phyloP scores from a whole-genome alignment of 2,888 invertebrate species.

The Dinocampus coccinellae region DNA sequence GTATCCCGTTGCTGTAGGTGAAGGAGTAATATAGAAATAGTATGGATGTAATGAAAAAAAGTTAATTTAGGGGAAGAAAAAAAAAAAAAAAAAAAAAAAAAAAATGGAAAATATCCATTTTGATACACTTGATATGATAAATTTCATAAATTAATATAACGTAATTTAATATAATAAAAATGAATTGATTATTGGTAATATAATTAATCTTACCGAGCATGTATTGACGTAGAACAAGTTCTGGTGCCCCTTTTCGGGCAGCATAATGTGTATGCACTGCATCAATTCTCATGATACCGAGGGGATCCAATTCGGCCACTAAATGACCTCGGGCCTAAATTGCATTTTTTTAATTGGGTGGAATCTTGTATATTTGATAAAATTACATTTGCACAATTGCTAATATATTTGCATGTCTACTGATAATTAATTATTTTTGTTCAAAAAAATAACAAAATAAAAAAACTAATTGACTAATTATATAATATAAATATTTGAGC shows the following conservation, averaged over 20 bases:
- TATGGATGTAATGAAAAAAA: background rate
- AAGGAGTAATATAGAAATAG: no score
- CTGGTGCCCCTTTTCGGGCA: constrained; percentile 73
- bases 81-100: constrained; percentile 2
- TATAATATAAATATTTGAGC: background rate
- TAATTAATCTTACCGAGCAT: constrained; percentile 73
- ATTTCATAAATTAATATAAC: no score
- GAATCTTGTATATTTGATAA: constrained; percentile 39
- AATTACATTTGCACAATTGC: constrained; percentile 33
- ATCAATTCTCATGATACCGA: constrained; percentile 87
- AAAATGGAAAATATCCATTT: no score
- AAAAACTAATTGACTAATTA: background rate
- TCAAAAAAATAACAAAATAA: no score
- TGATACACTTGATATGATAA: no score
- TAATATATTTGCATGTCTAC: constrained; percentile 1
- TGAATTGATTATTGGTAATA: constrained; percentile 24
- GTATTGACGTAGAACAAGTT: constrained; percentile 76
- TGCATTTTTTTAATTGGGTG: constrained; percentile 57
- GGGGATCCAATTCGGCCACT: constrained; percentile 93
- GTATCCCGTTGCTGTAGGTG: no score
- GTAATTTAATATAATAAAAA: constrained; percentile 13
- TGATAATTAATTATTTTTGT: background rate
- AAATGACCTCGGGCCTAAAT: constrained; percentile 92
- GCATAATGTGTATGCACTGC: constrained; percentile 72
- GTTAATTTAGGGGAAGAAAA: constrained; percentile 4